Evolutionary conservation across 2,797 vertebrate species (phyloP).

Genomic region (Urocyon cinereoargenteus): DNA sequence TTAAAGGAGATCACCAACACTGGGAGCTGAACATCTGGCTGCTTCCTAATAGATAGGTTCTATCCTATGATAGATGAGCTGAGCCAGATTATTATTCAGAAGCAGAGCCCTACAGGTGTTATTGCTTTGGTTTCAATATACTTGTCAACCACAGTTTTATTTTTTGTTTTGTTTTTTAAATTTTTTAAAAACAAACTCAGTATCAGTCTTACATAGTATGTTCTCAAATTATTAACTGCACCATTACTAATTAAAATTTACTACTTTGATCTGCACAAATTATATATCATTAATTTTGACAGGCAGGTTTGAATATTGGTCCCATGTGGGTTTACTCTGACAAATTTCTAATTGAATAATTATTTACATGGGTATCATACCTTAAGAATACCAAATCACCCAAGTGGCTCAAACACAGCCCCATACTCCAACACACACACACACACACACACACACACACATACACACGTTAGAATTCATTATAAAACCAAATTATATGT

Average conservation of each 20-base stretch:
- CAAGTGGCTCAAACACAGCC: neutral
- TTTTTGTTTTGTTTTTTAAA: conserved; percentile 59
- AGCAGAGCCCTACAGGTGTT: neutral
- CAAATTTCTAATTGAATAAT: conserved; percentile 52
- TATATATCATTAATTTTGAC: conserved; percentile 80
- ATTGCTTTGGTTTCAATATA: conserved; percentile 58
- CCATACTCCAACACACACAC: neutral
- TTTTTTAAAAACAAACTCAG: neutral
- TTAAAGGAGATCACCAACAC: neutral
- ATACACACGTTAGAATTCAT: neutral
- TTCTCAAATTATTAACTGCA: conserved; percentile 72
- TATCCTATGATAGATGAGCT: neutral
- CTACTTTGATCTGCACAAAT: conserved; percentile 76
- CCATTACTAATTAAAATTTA: conserved; percentile 79
- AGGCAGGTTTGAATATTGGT: conserved; percentile 70
- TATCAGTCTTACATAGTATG: conserved; percentile 67
- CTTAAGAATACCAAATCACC: neutral
- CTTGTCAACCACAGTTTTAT: conserved; percentile 48
- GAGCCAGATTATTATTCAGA: conserved; percentile 40
- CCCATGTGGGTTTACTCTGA: conserved; percentile 60
- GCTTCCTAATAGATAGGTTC: neutral
- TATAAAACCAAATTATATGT: neutral
- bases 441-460: neutral
- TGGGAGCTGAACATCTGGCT: neutral
- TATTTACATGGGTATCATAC: neutral